Base-by-base conservation (phyloP, 92 coral and sea anemone species). In the Phenganax marumi region DNA sequence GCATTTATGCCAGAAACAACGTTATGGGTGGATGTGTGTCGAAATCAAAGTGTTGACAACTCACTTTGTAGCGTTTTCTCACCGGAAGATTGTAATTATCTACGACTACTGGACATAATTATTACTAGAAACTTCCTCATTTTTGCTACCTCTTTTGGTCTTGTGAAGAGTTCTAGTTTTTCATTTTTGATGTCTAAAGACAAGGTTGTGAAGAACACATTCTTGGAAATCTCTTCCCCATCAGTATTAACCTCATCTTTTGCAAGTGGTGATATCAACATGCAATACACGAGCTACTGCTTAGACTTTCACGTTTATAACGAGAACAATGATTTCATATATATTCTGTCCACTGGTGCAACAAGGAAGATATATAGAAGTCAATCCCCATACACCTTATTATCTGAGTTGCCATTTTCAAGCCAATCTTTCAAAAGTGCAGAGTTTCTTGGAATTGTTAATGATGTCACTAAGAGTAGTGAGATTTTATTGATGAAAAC, bases 71-170 rank as follows among this genome's bases (percentile, higher is more conserved):
- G 88, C 69, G 85, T 90, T 50, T 48, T 72, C 50, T 53, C 89
- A 43, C 90, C 91, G 53, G 49, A 89, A 49, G 55, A 70, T 22
- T 94, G 98, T 74, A 83, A 85, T 68, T 74, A 73, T 21, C 33
- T 92, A 25, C 85, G 90, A 22, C 79, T 95, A 62, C 68, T 90
- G 81, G 98, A 95, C 75, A 80, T 92, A 5, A 50, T 89, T 21
- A 86, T 95, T 19, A 57, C 91, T 43, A 81, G 89, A 52, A 85
- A 82, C 81, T 80, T 87, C 61, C 84, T 95, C 76, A 79, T 95
- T 10, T 43, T 92, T 71, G 88, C 93, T 70, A 95, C 98, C 26
- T 86, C 95, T 6, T 86, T 86, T 56, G 98, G 98, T 52, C 58
- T 92, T 69, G 73, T 91, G 14, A 87, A 86, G 49, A 78, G 83